A percentile compares a stretch with the other conserved stretches of the same genome.
These are phyloP conservation scores for Punctoribates punctum DNA, from an alignment of 2,888 invertebrate genomes.

Conservation along the genomic window DNA sequence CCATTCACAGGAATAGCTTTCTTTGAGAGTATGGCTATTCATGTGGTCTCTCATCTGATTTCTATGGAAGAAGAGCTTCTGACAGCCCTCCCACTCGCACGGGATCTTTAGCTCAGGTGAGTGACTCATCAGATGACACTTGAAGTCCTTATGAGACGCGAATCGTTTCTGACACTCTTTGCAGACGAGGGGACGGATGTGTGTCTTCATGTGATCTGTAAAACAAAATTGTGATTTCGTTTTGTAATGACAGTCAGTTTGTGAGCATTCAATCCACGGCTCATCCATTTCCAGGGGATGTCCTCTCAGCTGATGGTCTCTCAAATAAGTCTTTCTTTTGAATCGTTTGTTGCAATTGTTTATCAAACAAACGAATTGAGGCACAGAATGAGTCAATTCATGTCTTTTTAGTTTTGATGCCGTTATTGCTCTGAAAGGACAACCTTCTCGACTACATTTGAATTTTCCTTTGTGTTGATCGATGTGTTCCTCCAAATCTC, in stretches of 20 bases:
- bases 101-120: not conserved
- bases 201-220: not conserved
- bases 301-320: not conserved
- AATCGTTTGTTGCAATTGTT: not conserved
- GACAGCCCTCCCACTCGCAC: not conserved
- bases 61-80: not conserved
- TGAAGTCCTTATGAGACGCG: not conserved
- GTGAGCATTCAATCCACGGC: not conserved
- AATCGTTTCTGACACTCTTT: not conserved
- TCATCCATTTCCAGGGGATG: not conserved
- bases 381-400: not conserved
- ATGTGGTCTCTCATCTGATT: not conserved
- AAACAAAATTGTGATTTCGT: not conserved
- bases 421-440: too few species aligned
- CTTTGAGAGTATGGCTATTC: not conserved
- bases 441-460: not conserved
- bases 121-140: not conserved
- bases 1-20: not conserved
- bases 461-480: not conserved
- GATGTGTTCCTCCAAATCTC: not conserved
- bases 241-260: not conserved
- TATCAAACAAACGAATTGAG: too few species aligned
- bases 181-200: not conserved
- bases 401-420: not conserved
- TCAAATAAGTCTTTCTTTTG: not conserved